Percentiles rank a stretch among this genome's conserved stretches.
Evolutionary conservation across 2,888 invertebrate species (phyloP).

Genomic region (Phania funesta): DNA sequence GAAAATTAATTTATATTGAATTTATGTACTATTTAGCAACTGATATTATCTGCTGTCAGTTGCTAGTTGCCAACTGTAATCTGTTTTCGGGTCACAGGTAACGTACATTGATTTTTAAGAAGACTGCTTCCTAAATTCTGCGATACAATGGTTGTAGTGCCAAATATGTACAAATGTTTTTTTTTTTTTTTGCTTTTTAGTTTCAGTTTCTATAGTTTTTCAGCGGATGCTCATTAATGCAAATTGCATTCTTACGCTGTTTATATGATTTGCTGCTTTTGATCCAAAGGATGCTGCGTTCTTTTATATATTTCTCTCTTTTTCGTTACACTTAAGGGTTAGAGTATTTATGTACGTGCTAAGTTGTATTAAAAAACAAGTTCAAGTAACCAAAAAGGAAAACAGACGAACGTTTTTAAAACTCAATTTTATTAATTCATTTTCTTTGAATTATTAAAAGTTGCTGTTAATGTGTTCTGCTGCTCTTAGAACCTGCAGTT

Average conservation of each 20-base stretch:
- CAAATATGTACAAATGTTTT: no score
- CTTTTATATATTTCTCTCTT: not conserved
- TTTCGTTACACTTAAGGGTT: not conserved
- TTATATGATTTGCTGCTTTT: not conserved
- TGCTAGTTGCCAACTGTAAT: no score
- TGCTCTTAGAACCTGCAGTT: constrained; percentile 8
- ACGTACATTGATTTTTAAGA: no score
- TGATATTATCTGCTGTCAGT: no score
- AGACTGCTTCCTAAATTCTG: no score
- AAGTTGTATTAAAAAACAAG: no score
- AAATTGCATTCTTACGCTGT: constrained; percentile 20
- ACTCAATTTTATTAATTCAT: constrained; percentile 76
- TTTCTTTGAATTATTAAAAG: constrained; percentile 59
- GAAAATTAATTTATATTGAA: no score
- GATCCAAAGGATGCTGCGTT: not conserved
- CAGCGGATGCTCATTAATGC: constrained; percentile 16
- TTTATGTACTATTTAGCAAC: no score
- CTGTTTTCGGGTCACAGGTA: no score
- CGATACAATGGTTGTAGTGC: no score
- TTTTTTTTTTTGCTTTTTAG: no score
- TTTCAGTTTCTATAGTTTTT: not conserved
- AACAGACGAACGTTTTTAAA: constrained; percentile 50
- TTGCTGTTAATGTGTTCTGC: constrained; percentile 60
- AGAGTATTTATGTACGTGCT: not conserved
- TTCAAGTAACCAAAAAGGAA: not conserved